These are phyloP conservation scores for Lycaena phlaeas DNA, from an alignment of 2,888 invertebrate species.

Conservation along the genomic window DNA sequence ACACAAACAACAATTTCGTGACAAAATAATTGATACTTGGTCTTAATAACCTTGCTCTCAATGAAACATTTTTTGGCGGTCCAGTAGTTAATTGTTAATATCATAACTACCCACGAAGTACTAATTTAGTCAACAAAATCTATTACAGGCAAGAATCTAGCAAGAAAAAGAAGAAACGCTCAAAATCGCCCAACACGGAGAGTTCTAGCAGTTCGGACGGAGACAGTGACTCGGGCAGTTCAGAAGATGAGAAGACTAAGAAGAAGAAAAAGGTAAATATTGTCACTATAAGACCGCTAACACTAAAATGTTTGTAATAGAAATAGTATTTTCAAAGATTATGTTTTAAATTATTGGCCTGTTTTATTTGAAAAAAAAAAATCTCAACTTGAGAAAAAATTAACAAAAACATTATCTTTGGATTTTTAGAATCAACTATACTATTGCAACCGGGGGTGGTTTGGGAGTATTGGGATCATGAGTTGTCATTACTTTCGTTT, in stretches of 20 bases:
- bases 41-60: no score
- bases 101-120: no score
- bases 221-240: constrained; percentile 45
- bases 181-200: constrained; percentile 67
- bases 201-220: constrained; percentile 59
- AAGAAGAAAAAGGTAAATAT: constrained; percentile 62
- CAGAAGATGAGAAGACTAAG: constrained; percentile 49
- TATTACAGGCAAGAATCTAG: constrained; percentile 49
- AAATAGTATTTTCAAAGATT: constrained; percentile 25
- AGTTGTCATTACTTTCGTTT: constrained; percentile 10
- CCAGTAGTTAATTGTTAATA: no score
- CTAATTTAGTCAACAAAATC: no score
- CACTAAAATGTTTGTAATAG: constrained; percentile 15
- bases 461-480: constrained; percentile 14
- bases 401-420: no score
- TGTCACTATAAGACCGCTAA: constrained; percentile 9
- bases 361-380: not conserved
- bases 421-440: no score
- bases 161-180: constrained; percentile 73
- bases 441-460: constrained; percentile 25
- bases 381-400: no score
- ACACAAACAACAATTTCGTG: no score
- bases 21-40: no score
- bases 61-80: no score
- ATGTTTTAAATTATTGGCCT: constrained; percentile 18